A percentile compares a stretch with the other conserved stretches of the same genome.
Conservation (phyloP, 92 coral and sea anemone species). For the Palythoa heliodiscus region DNA sequence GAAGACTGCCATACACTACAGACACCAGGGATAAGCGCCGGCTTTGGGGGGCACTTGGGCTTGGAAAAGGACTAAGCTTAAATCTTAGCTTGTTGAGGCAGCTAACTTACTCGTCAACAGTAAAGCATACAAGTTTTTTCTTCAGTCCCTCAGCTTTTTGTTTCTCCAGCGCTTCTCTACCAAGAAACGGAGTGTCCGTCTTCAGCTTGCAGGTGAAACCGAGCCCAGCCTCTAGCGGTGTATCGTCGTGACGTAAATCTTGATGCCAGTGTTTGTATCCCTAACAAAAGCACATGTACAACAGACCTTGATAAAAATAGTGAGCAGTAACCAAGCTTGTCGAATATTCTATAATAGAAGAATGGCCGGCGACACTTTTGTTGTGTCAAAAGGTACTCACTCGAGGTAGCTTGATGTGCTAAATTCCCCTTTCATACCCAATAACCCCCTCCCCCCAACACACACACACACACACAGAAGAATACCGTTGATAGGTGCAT, state of each 20-base stretch:
- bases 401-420: too few species aligned
- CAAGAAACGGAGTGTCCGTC: slow-evolving; percentile 90
- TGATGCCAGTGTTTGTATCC: slow-evolving; percentile 99
- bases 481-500: too few species aligned
- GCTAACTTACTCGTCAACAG: slow-evolving; percentile 84
- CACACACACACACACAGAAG: too few species aligned
- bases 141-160: slow-evolving; percentile 90
- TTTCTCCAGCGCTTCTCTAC: slow-evolving; percentile 89
- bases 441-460: too few species aligned
- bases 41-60: too few species aligned
- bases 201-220: slow-evolving; percentile 96
- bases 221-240: slow-evolving; percentile 94
- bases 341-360: neutral
- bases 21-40: too few species aligned
- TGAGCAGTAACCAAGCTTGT: neutral
- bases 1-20: too few species aligned
- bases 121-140: slow-evolving; percentile 82
- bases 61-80: too few species aligned
- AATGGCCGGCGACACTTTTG: too few species aligned
- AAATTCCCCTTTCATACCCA: too few species aligned
- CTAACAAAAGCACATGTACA: neutral
- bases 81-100: neutral
- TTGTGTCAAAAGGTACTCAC: too few species aligned
- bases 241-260: slow-evolving; percentile 94
- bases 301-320: neutral